Evolutionary conservation across 2,797 vertebrate species (phyloP).

Genomic region (Sebastes vulpes): DNA sequence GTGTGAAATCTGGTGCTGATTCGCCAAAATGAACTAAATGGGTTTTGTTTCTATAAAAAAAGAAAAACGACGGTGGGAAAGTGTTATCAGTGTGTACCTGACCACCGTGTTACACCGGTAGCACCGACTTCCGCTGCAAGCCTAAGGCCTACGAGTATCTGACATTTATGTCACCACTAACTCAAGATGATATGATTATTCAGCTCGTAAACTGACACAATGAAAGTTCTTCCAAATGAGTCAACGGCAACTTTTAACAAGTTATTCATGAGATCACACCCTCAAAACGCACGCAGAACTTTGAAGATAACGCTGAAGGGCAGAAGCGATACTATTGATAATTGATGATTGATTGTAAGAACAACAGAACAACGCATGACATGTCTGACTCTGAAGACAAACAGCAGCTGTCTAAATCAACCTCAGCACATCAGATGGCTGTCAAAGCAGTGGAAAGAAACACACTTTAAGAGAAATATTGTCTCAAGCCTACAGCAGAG

Average conservation of each 20-base stretch:
- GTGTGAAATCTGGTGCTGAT: too few relatives aligned
- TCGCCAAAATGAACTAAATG: too few relatives aligned
- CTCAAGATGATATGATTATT: not conserved
- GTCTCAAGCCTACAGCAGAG: not conserved
- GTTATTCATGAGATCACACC: not conserved
- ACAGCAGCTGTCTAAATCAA: slow-evolving; percentile 6
- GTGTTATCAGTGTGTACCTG: too few relatives aligned
- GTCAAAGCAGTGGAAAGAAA: not conserved
- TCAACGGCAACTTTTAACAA: not conserved
- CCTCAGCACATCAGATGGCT: not conserved
- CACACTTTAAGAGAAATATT: not conserved
- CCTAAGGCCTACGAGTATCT: not conserved
- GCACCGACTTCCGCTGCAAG: too few relatives aligned
- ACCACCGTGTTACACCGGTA: too few relatives aligned
- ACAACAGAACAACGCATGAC: slow-evolving; percentile 3
- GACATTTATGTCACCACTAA: not conserved
- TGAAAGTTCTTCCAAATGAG: not conserved
- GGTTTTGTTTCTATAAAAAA: too few relatives aligned
- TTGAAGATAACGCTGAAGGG: not conserved
- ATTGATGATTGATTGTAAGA: slow-evolving; percentile 4
- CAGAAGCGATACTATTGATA: not conserved
- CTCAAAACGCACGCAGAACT: not conserved
- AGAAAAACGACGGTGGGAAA: fast-evolving
- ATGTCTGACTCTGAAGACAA: not conserved
- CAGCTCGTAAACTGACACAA: not conserved